These are phyloP conservation scores for Coenonympha glycerion DNA, from an alignment of 2,888 invertebrate species.

Conservation along the genomic window DNA sequence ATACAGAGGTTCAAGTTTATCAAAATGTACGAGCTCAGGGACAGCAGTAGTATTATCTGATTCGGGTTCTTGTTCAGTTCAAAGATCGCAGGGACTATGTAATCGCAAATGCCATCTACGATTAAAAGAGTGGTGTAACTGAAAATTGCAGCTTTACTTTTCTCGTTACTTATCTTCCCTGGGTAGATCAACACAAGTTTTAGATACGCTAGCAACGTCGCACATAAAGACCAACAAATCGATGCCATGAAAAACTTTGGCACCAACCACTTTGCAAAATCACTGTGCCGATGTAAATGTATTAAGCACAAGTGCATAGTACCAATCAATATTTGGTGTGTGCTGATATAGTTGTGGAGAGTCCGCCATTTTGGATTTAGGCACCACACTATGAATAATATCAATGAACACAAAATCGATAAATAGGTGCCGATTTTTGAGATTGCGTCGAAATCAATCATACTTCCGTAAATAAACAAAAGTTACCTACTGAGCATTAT, in stretches of 20 bases:
- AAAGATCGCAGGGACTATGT: slow-evolving; percentile 8
- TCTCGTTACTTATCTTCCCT: slow-evolving; percentile 19
- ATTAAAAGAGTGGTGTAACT: slow-evolving; percentile 12
- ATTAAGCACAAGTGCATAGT: slow-evolving; percentile 20
- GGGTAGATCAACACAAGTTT: slow-evolving; percentile 24
- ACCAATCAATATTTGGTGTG: slow-evolving; percentile 22
- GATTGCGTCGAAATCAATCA: no score
- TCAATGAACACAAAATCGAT: slow-evolving; percentile 16
- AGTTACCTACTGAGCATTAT: no score
- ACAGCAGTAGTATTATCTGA: background rate
- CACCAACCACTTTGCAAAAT: background rate
- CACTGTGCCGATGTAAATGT: background rate
- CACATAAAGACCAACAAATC: slow-evolving; percentile 23
- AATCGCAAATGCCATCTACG: slow-evolving; percentile 8
- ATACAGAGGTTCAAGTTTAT: slow-evolving; percentile 16
- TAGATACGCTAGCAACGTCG: slow-evolving; percentile 21
- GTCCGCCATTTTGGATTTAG: slow-evolving; percentile 25
- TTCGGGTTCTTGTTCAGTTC: background rate
- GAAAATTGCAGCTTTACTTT: slow-evolving; percentile 13
- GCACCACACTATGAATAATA: slow-evolving; percentile 22
- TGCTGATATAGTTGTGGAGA: slow-evolving; percentile 25
- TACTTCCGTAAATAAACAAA: no score
- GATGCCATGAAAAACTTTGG: slow-evolving; percentile 9
- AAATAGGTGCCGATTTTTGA: background rate
- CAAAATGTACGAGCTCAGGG: slow-evolving; percentile 10